phyloP scores from a whole-genome alignment of 2,888 invertebrate species.

The Acanthosepion esculentum region DNA sequence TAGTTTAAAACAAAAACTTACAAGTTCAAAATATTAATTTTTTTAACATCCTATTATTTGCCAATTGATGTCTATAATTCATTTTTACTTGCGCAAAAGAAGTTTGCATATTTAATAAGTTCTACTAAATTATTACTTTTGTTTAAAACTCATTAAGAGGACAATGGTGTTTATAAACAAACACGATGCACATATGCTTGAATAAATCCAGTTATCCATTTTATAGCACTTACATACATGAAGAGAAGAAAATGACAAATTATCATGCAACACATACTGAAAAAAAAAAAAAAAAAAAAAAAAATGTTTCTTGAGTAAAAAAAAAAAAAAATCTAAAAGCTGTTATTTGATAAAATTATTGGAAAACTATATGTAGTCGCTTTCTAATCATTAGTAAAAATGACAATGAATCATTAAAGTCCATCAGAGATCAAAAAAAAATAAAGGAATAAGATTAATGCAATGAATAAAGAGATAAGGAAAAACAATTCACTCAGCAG shows the following conservation, averaged over 20 bases:
- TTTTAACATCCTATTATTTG: neutral
- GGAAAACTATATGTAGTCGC: neutral
- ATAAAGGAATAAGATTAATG: neutral
- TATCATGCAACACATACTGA: neutral
- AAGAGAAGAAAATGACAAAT: neutral
- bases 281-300: neutral
- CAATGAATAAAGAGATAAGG: neutral
- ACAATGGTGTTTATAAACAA: neutral
- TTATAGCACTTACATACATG: neutral
- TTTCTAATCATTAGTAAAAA: slow-evolving; percentile 40
- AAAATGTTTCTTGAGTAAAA: neutral
- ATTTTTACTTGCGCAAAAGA: neutral
- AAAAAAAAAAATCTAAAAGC: neutral
- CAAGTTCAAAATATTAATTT: too few species aligned
- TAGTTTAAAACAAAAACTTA: too few species aligned
- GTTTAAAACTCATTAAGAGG: neutral
- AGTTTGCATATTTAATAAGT: neutral
- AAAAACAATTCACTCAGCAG: slow-evolving; percentile 4
- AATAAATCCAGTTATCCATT: neutral
- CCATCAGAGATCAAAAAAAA: neutral
- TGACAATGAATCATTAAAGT: neutral
- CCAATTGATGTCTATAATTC: neutral
- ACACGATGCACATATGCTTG: neutral
- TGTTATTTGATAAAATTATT: slow-evolving; percentile 1
- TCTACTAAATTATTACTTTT: neutral